Base-by-base conservation (phyloP, 2,797 vertebrate species). In the Poeciliopsis gracilis region DNA sequence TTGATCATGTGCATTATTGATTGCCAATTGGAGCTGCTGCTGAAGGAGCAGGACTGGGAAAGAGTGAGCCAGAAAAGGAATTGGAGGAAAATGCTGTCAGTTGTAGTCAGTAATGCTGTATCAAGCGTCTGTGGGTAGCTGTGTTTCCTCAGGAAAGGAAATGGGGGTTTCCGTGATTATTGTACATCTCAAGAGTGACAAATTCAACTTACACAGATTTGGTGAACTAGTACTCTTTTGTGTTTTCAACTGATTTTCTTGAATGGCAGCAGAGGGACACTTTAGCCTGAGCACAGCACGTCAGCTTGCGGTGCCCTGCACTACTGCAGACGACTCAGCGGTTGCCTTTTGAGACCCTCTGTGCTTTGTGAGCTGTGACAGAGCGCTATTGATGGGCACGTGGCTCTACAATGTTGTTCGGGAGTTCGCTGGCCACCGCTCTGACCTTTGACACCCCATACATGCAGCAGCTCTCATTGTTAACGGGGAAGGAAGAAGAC, bases 361-460 rank as follows among this genome's bases (percentile, higher is more conserved):
- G 79, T 88, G 90, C 88, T 93, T 91, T 90, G 89, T 91, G 91
- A 91, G 89, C 92, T 93, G 89, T 93, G 90, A 95, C 93, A 91
- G 88, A 63, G 77, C 87, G 78, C 84, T 92, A 93, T 90, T 90
- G 93, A 95, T n/a, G 78, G 93, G 86, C 92, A 90, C 85, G 90
- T 92, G 92, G 94, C 92, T 84, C 92, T 83, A 78, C 86, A 72
- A 86, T 89, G 83, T 72, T 89, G 90, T 87, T 90, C 77, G 67
- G 85, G 73, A 89, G 85, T 67, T 81, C 83, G 87, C 88, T 92
- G 93, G 91, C 90, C 92, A 87, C 90, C 82, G 83, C 78, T 20
- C 38, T 89, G 94, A 95, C 93, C 95, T 94, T 88, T 96, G 89
- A 95, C 93, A 72, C 89, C 78, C 1, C 88, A 72, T 84, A 88